Evolutionary conservation across 1,140 invertebrate species (phyloP).

Genomic region (Watersipora subatra): DNA sequence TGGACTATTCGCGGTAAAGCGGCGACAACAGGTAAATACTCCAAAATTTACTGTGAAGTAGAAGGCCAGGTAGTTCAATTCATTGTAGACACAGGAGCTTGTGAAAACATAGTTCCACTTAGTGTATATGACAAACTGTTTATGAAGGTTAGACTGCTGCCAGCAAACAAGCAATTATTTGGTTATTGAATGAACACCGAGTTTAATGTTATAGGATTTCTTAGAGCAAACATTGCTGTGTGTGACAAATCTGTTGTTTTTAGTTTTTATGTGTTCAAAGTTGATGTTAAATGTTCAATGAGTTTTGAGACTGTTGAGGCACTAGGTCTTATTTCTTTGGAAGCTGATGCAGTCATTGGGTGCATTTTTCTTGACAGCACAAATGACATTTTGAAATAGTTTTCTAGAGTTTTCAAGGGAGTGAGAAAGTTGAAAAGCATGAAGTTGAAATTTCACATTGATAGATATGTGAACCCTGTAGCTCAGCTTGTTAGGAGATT

Average conservation of each 20-base stretch:
- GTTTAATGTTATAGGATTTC: neutral
- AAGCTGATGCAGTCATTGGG: neutral
- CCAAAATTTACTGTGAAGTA: neutral
- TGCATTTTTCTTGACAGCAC: no score
- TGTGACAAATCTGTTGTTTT: neutral
- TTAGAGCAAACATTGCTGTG: neutral
- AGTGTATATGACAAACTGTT: neutral
- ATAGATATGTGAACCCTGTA: neutral
- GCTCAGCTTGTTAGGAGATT: neutral
- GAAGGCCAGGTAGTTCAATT: neutral
- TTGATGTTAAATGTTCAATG: neutral
- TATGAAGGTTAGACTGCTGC: neutral
- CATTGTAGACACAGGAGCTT: neutral
- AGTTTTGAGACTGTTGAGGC: neutral
- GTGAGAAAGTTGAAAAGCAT: neutral
- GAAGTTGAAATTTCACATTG: neutral
- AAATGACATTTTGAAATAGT: neutral
- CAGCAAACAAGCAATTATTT: neutral
- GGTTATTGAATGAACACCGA: neutral
- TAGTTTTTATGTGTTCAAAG: neutral
- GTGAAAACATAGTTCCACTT: neutral
- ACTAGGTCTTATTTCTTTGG: neutral
- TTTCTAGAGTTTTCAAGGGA: neutral
- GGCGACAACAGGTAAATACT: neutral
- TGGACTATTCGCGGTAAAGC: neutral